phyloP scores from a whole-genome alignment of 2,797 vertebrate species.

The Ctenosaura bakeri region DNA sequence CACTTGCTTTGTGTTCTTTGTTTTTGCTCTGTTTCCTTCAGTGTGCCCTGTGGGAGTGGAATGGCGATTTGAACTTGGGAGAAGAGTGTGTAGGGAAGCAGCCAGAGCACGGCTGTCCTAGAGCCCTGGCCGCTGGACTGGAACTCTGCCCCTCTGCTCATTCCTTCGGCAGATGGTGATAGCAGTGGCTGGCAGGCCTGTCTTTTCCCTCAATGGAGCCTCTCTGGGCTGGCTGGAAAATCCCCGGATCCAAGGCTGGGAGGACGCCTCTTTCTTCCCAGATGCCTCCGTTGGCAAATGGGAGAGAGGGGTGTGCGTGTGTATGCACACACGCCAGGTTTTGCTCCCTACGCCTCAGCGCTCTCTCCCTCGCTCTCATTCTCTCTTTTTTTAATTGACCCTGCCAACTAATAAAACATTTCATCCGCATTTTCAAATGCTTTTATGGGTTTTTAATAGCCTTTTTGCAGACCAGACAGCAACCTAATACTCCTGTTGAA shows the following conservation, averaged over 20 bases:
- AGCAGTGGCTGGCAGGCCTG: not conserved
- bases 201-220: no score
- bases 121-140: not conserved
- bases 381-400: not conserved
- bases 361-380: no score
- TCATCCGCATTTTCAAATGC: not conserved
- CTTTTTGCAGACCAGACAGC: conserved; percentile 6
- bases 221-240: not conserved
- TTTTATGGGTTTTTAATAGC: conserved; percentile 30
- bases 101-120: no score
- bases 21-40: no score
- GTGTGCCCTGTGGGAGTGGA: no score
- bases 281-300: no score
- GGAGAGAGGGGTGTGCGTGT: no score
- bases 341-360: not conserved
- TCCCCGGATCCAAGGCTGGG: not conserved
- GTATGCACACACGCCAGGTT: not conserved
- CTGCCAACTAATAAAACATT: not conserved
- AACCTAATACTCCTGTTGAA: conserved; percentile 16
- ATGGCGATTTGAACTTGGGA: no score
- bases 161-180: no score
- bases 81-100: no score
- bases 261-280: not conserved
- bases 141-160: not conserved
- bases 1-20: no score